Evolutionary conservation across 2,797 vertebrate species (phyloP), one percentile per base, ranked within the genome.

Genomic region (Todus mexicanus): DNA sequence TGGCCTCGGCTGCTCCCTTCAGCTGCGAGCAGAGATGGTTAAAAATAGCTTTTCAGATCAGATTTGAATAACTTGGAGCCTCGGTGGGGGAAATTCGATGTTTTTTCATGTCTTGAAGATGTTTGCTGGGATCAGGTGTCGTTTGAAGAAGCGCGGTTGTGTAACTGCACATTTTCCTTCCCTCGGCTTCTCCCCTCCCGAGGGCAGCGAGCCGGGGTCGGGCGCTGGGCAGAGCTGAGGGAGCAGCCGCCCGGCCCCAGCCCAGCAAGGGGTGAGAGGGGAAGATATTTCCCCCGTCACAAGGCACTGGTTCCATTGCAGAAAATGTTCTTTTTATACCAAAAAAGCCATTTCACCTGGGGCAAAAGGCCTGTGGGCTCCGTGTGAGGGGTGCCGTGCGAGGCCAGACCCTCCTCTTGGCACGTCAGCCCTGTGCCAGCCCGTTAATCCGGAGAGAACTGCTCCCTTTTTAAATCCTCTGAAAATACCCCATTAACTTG

Each of bases 1-100:
- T 90, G 86, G 84, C 84, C 91, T 74, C 16, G 14, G 77, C 85
- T 86, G 89, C 90, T 95, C 87, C 85, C 84, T 86, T 94, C 86
- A 50, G 60, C 89, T 91, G 89, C 19, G 31, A 83, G 92, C 71
- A 73, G 54, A 86, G 72, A 80, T 57, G 64, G 70, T 71, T 83
- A 80, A 94, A 95, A 95, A 91, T 87, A 94, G 90, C 91, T 84
- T 86, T 91, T 88, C 76, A 43, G 74, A 78, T 61, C 82, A 61
- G 75, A 85, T 88, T 80, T 84, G 91, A 87, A 70, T 81, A 88
- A 87, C 91, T 84, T 70, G 74, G 68, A 43, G 71, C 80, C 77
- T 93, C 74, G 37, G 38, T 16, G 86, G 69, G 90, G 74, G 74
- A 68, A 91, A 88, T 19, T 9, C 6, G 59, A 78, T 35, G 54